Percentiles rank a stretch among this genome's conserved stretches.
Conservation (phyloP, 2,797 vertebrate species). For the Cryptoblepharus egeriae region DNA sequence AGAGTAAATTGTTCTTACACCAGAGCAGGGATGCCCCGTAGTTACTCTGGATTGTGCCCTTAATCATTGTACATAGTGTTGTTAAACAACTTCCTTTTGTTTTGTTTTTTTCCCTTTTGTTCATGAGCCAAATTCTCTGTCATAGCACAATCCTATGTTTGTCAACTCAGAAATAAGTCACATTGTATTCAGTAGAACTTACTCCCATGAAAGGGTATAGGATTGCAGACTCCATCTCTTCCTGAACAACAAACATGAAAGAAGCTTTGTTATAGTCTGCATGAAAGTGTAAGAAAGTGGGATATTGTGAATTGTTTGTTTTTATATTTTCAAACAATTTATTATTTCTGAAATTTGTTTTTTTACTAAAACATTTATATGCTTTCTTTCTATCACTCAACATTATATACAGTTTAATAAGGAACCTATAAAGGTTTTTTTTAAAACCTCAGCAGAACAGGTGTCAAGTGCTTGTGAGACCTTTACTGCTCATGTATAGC, state of each 20-base stretch:
- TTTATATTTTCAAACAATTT: background rate
- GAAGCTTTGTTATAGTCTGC: conserved; percentile 36
- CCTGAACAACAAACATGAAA: conserved; percentile 58
- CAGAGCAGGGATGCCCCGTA: too few relatives aligned
- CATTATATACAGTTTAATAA: too few relatives aligned
- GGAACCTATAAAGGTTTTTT: too few relatives aligned
- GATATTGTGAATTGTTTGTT: background rate
- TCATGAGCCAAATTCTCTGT: conserved; percentile 67
- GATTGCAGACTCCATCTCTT: conserved; percentile 45
- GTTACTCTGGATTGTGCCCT: too few relatives aligned
- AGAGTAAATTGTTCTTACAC: too few relatives aligned
- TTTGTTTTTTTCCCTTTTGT: too few relatives aligned
- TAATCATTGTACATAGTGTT: conserved; percentile 60
- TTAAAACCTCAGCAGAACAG: too few relatives aligned
- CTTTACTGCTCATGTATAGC: background rate
- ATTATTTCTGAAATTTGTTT: background rate
- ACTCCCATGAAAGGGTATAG: too few relatives aligned
- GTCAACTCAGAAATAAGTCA: too few relatives aligned
- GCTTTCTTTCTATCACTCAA: background rate
- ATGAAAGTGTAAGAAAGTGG: background rate
- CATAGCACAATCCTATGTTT: too few relatives aligned
- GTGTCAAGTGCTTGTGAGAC: background rate
- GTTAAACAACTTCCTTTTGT: conserved; percentile 60
- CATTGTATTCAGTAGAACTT: too few relatives aligned
- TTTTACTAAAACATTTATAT: background rate